phyloP scores from a whole-genome alignment of 2,888 invertebrate species.

The Rhyacophila evoluta region DNA sequence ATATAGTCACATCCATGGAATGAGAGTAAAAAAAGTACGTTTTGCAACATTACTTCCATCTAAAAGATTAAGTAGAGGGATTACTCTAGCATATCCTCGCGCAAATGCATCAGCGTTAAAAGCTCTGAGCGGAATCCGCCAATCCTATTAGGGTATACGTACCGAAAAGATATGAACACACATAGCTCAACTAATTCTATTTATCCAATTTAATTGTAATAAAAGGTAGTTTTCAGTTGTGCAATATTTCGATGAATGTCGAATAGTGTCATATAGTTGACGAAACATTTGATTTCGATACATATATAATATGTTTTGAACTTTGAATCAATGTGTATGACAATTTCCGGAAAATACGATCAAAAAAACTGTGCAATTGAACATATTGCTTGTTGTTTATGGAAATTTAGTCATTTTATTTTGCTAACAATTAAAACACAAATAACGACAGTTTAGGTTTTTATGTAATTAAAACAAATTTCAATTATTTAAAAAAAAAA shows the following conservation, averaged over 20 bases:
- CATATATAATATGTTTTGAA: too few species aligned
- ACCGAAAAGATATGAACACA: not conserved
- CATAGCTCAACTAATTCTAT: not conserved
- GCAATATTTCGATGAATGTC: not conserved
- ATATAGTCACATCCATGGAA: not conserved
- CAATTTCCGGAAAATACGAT: too few species aligned
- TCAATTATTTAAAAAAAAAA: too few species aligned
- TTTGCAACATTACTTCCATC: not conserved
- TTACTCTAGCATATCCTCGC: not conserved
- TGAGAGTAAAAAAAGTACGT: not conserved
- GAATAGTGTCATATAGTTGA: too few species aligned
- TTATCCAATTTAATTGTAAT: not conserved
- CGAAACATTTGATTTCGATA: too few species aligned
- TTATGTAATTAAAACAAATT: too few species aligned
- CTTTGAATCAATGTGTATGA: too few species aligned
- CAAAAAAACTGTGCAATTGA: too few species aligned
- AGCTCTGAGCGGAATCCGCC: not conserved
- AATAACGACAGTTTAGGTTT: too few species aligned
- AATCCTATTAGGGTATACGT: not conserved
- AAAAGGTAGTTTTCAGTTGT: not conserved
- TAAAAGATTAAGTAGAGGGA: slow-evolving; percentile 7
- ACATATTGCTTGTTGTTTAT: too few species aligned
- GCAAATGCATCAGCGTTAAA: slow-evolving; percentile 10
- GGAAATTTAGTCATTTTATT: too few species aligned
- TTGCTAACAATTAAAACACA: too few species aligned